These are phyloP conservation scores for Cephalopachus bancanus DNA, from an alignment of 2,797 vertebrate genomes.

Conservation along the genomic window DNA sequence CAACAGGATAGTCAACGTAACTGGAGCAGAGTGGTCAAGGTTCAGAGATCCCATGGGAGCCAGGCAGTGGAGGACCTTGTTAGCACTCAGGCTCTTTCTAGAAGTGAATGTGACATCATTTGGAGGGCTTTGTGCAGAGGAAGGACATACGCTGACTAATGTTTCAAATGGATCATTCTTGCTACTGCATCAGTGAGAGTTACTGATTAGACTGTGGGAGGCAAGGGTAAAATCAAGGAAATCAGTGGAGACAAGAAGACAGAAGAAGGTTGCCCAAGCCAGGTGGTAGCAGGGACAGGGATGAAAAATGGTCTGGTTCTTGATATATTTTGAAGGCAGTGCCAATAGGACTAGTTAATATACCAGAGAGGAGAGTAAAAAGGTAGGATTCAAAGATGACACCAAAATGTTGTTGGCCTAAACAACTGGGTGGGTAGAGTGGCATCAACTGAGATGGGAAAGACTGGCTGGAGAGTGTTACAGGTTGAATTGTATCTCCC, in stretches of 20 bases:
- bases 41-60: accelerated
- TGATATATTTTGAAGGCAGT: too few relatives aligned
- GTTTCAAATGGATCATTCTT: background rate
- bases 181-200: background rate
- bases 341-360: too few relatives aligned
- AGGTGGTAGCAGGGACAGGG: too few relatives aligned
- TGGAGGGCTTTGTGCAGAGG: background rate
- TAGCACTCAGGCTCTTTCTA: background rate
- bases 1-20: background rate
- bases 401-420: too few relatives aligned
- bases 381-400: too few relatives aligned
- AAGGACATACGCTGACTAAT: background rate
- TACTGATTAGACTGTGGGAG: background rate
- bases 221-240: background rate
- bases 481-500: too few relatives aligned
- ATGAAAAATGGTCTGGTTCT: too few relatives aligned
- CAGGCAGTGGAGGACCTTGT: too few relatives aligned
- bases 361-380: too few relatives aligned
- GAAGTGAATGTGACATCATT: background rate
- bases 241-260: background rate
- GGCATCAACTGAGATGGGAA: too few relatives aligned
- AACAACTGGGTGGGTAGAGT: too few relatives aligned
- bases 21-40: accelerated
- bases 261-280: background rate
- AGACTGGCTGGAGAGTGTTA: too few relatives aligned